Base-by-base conservation (phyloP, 2,888 invertebrate species). In the Tinea semifulvella region DNA sequence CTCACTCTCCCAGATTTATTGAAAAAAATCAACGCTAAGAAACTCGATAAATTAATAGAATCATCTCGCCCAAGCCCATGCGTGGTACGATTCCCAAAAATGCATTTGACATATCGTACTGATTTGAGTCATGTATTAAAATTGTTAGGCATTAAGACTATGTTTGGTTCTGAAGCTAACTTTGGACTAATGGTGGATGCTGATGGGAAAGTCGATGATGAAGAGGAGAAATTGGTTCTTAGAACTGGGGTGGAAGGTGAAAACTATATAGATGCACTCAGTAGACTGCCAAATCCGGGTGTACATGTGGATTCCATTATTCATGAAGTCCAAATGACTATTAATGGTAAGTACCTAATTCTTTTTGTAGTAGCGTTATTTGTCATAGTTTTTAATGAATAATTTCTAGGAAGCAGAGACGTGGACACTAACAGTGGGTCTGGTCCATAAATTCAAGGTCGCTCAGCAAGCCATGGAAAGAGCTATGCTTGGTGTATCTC, bases 91-190 rank as follows among this genome's bases (percentile, higher is more conserved):
- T 77, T 88, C 25, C 92, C 92, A 0, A 89, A 88, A 62, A 88
- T 93, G 87, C 85, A 87, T 52, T 66, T 93, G 1, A 82, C 85
- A 48, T 85, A 79, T 39, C 83, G 77, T 0, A 54, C 84, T 2
- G 79, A 84, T 50, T 61, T 92, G 31, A 85, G 81, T 46, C 49
- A 69, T 0, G 55, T 84, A 0, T 65, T 92, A 2, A 63, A 82
- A 49, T 57, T 63, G 2, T 59, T 92, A 46, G 90, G 90, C 0
- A 59, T 91, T 0, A 59, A 62, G 1, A 80, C 87, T 0, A 69
- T 93, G 48, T 93, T 94, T 58, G 61, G 77, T 47, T 81, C 84
- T 0, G 59, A 68, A 43, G 87, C 90, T 1, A 90, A 92, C 65
- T 83, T 93, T 42, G 89, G 88, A 0, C 62, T 89, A 6, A 77